phyloP scores from a whole-genome alignment of 2,888 invertebrate species.

The Nomada flava region DNA sequence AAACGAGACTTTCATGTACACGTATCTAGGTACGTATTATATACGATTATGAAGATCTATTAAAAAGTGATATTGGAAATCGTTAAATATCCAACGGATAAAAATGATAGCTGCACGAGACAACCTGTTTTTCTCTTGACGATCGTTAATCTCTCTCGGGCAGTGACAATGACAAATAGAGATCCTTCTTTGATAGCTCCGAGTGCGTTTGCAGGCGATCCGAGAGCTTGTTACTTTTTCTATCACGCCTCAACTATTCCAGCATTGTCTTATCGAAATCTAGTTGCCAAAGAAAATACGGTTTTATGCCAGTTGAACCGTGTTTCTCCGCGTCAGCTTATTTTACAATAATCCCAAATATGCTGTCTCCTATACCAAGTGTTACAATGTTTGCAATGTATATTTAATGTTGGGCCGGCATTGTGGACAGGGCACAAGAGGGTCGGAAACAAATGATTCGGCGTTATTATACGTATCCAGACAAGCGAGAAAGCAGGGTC shows the following conservation, averaged over 20 bases:
- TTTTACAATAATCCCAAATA: too few species aligned
- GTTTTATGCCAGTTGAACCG: background rate
- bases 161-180: slow-evolving; percentile 65
- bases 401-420: too few species aligned
- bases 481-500: background rate
- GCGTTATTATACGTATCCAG: background rate
- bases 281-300: background rate
- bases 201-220: slow-evolving; percentile 39
- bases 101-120: slow-evolving; percentile 41
- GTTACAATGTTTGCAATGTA: too few species aligned
- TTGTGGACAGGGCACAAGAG: too few species aligned
- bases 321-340: too few species aligned
- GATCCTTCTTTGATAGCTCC: slow-evolving; percentile 43
- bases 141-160: slow-evolving; percentile 63
- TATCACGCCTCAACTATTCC: background rate
- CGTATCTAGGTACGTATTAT: too few species aligned
- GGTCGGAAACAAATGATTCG: background rate
- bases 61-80: slow-evolving; percentile 43
- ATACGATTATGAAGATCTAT: background rate
- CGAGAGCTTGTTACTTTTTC: slow-evolving; percentile 3
- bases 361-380: too few species aligned
- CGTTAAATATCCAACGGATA: slow-evolving; percentile 31
- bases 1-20: background rate
- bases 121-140: slow-evolving; percentile 33
- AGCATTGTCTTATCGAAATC: slow-evolving; percentile 18